These are phyloP conservation scores for Halcyon senegalensis DNA, from an alignment of 2,113 vertebrate genomes.

Conservation along the genomic window DNA sequence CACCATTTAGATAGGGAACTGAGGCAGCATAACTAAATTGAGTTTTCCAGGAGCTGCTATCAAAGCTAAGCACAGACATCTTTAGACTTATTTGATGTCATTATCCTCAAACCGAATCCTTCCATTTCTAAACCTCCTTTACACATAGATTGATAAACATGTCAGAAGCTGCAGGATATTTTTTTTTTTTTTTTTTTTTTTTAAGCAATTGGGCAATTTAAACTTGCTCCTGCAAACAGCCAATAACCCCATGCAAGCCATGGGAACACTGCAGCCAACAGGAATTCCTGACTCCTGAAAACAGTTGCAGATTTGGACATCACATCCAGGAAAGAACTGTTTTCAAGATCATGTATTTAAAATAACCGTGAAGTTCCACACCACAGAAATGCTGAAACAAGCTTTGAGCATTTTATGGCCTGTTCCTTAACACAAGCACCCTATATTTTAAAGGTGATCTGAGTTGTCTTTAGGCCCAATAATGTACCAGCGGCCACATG, in stretches of 20 bases:
- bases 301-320: neutral
- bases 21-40: neutral
- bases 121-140: neutral
- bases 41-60: neutral
- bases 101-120: neutral
- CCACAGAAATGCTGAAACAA: neutral
- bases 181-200: neutral
- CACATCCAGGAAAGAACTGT: neutral
- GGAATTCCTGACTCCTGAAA: neutral
- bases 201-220: neutral
- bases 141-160: neutral
- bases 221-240: neutral
- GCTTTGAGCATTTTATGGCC: neutral
- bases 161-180: neutral
- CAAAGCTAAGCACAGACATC: neutral
- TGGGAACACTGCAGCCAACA: neutral
- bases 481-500: fast-evolving
- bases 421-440: neutral
- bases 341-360: neutral
- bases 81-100: neutral
- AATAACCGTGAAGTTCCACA: neutral
- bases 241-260: neutral
- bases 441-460: neutral
- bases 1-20: neutral
- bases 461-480: neutral